A percentile compares a stretch with the other conserved stretches of the same genome.
Evolutionary conservation across 2,113 vertebrate genomes (phyloP).

Genomic region (Furnarius figulus): DNA sequence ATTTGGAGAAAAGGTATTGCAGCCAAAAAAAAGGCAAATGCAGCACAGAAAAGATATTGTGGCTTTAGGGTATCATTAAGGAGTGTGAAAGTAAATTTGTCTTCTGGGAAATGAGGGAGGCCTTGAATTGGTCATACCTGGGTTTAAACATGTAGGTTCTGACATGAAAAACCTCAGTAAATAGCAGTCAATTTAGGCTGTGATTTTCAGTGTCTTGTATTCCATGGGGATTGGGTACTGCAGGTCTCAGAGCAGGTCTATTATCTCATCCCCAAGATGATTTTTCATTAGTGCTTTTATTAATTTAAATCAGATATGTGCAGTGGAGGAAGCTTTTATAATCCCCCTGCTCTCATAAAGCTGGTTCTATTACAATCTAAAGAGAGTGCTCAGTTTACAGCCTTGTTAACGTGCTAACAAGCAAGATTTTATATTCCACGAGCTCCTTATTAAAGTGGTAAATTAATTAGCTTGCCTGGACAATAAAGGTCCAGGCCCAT

Average conservation of each 20-base stretch:
- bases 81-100: neutral
- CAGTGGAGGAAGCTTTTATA: neutral
- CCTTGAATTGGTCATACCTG: neutral
- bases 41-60: neutral
- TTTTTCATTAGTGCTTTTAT: conserved; percentile 46
- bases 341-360: conserved; percentile 27
- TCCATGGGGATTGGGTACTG: neutral
- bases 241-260: neutral
- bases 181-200: neutral
- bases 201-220: neutral
- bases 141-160: neutral
- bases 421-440: conserved; percentile 9
- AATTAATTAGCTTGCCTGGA: conserved; percentile 46
- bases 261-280: conserved; percentile 15
- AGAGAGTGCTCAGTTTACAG: conserved; percentile 25
- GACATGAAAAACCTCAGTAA: neutral
- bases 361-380: conserved; percentile 10
- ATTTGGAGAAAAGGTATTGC: neutral
- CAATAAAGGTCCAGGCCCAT: neutral
- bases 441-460: conserved; percentile 16
- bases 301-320: conserved; percentile 25
- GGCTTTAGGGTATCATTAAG: neutral
- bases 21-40: neutral
- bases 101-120: neutral
- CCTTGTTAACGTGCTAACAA: conserved; percentile 39